phyloP scores from a whole-genome alignment of 2,888 invertebrate genomes.

The Alloscopus bannaensis region DNA sequence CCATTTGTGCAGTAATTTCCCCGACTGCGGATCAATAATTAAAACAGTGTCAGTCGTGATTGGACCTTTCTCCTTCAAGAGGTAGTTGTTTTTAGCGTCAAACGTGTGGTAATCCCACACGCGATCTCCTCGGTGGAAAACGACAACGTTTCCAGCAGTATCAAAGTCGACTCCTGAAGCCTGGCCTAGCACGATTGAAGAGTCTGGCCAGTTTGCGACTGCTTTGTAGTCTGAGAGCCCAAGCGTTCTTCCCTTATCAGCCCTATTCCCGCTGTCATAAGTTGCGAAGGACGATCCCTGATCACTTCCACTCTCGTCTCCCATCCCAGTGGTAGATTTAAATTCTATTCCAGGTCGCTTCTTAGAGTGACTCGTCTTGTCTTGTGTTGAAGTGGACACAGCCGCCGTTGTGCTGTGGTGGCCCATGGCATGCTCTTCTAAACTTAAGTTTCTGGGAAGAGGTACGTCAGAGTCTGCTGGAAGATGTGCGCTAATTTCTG shows the following conservation, averaged over 20 bases:
- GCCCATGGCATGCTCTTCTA: slow-evolving; percentile 76
- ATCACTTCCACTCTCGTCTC: background rate
- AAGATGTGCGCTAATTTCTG: slow-evolving; percentile 73
- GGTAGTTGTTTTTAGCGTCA: slow-evolving; percentile 78
- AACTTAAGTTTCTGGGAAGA: slow-evolving; percentile 77
- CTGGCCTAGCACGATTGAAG: slow-evolving; percentile 81
- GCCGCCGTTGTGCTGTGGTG: slow-evolving; percentile 29
- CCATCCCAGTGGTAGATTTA: slow-evolving; percentile 30
- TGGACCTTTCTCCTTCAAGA: slow-evolving; percentile 78
- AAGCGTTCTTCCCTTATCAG: slow-evolving; percentile 52
- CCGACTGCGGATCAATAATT: slow-evolving; percentile 80
- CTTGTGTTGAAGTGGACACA: slow-evolving; percentile 12
- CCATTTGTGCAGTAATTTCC: slow-evolving; percentile 81
- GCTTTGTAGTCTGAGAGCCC: slow-evolving; percentile 74
- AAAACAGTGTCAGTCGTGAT: slow-evolving; percentile 82
- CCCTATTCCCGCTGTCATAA: slow-evolving; percentile 41
- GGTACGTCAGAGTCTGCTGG: slow-evolving; percentile 76
- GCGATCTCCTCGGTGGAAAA: slow-evolving; percentile 88
- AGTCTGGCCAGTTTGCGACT: slow-evolving; percentile 79
- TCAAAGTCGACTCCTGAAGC: slow-evolving; percentile 89
- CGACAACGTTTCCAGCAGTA: slow-evolving; percentile 82
- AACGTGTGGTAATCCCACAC: slow-evolving; percentile 82
- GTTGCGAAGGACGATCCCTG: background rate
- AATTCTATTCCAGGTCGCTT: slow-evolving; percentile 71
- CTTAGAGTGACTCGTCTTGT: slow-evolving; percentile 68